A percentile compares a stretch with the other conserved stretches of the same genome.
phyloP scores from a whole-genome alignment of 2,797 vertebrate genomes.

The Lerista edwardsae region DNA sequence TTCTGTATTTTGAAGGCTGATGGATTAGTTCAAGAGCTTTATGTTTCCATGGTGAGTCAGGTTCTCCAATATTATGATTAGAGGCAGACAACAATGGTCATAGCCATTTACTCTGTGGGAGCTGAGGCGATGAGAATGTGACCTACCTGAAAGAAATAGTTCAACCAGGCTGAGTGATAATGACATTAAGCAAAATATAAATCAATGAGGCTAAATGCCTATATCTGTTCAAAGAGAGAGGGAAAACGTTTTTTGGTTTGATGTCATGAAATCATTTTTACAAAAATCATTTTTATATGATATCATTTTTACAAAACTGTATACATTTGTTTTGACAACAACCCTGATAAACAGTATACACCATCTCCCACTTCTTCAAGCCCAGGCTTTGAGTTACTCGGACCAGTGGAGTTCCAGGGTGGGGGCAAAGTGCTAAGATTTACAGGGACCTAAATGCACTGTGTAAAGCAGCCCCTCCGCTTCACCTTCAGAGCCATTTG shows the following conservation, averaged over 20 bases:
- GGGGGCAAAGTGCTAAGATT: no score
- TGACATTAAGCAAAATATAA: background rate
- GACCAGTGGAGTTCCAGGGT: no score
- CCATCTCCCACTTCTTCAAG: no score
- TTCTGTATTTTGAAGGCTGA: conserved; percentile 18
- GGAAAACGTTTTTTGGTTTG: conserved; percentile 29
- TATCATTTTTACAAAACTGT: background rate
- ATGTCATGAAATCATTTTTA: conserved; percentile 2
- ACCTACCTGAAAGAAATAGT: conserved; percentile 35
- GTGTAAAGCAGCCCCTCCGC: no score
- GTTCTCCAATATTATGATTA: conserved; percentile 4
- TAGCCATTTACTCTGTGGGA: conserved; percentile 43
- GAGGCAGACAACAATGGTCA: conserved; percentile 18
- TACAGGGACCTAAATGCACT: no score
- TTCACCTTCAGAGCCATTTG: no score
- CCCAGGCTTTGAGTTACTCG: background rate
- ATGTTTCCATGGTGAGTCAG: conserved; percentile 39
- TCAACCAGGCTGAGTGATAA: conserved; percentile 17
- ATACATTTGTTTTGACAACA: background rate
- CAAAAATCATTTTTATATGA: no score
- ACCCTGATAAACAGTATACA: background rate
- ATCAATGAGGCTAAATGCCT: background rate
- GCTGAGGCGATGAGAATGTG: conserved; percentile 31
- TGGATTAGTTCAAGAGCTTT: conserved; percentile 36
- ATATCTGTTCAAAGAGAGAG: conserved; percentile 25